Evolutionary conservation across 2,113 vertebrate species (phyloP).

Genomic region (Malurus alboscapulatus): DNA sequence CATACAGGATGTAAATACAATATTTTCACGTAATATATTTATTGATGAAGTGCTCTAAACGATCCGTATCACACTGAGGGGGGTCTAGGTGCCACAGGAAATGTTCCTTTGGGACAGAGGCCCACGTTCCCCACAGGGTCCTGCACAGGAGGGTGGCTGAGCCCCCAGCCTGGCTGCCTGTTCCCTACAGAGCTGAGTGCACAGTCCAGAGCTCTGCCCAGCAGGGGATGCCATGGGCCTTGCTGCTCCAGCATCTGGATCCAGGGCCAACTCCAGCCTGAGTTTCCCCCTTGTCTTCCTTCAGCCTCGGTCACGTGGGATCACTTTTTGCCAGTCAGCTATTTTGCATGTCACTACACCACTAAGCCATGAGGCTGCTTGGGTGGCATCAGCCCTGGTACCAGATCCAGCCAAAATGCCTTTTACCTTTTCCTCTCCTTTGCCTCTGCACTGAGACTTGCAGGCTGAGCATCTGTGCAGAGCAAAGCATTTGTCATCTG

Average conservation of each 20-base stretch:
- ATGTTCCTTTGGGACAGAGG: not conserved
- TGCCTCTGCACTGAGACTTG: not conserved
- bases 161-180: not conserved
- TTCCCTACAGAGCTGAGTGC: not conserved
- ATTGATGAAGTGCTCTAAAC: fast-evolving
- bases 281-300: not conserved
- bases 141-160: not conserved
- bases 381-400: not conserved
- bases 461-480: not conserved
- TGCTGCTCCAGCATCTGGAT: not conserved
- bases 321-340: not conserved
- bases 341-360: fast-evolving
- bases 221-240: not conserved
- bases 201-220: not conserved
- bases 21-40: not conserved
- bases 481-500: not conserved
- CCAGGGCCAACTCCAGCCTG: not conserved
- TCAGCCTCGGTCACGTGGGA: fast-evolving
- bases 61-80: not conserved
- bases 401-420: not conserved
- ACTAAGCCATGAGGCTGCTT: not conserved
- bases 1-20: not conserved
- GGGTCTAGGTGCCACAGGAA: not conserved
- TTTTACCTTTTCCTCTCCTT: not conserved
- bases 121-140: fast-evolving